Evolutionary conservation across 2,113 vertebrate species (phyloP).

Genomic region (Corvus hawaiiensis): DNA sequence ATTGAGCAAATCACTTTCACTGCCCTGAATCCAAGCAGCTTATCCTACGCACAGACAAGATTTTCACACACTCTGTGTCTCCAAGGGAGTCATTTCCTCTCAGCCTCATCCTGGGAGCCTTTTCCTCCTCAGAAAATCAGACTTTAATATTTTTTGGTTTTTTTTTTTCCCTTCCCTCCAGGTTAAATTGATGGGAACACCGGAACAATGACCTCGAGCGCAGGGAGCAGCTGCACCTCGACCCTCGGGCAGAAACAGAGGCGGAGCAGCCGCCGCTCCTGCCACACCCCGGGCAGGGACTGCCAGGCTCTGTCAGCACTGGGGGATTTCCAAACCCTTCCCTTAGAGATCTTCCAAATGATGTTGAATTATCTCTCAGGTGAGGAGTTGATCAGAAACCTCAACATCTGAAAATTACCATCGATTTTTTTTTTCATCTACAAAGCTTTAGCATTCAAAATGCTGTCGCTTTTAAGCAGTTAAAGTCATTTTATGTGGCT

Average conservation of each 20-base stretch:
- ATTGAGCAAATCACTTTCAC: not conserved
- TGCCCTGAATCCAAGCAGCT: not conserved
- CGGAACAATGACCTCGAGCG: constrained; percentile 39
- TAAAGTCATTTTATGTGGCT: not conserved
- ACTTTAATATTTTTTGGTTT: not conserved
- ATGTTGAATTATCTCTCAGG: constrained; percentile 79
- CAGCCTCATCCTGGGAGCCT: not conserved
- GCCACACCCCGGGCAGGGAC: not conserved
- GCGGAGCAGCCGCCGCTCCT: constrained; percentile 9
- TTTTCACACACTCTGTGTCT: not conserved
- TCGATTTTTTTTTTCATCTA: not conserved
- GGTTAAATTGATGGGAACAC: not conserved
- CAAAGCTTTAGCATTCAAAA: not conserved
- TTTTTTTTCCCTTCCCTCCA: not conserved
- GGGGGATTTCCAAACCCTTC: constrained; percentile 74
- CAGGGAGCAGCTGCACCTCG: not conserved
- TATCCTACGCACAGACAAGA: not conserved
- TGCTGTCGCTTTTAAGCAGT: not conserved
- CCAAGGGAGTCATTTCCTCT: not conserved
- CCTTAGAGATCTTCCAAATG: constrained; percentile 84
- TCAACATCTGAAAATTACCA: not conserved
- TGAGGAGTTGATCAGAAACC: constrained; percentile 14
- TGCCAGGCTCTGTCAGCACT: constrained; percentile 40
- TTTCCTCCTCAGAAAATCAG: not conserved
- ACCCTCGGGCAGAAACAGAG: constrained; percentile 22